These are phyloP conservation scores for Sander lucioperca DNA, from an alignment of 2,113 vertebrate genomes.

Conservation along the genomic window DNA sequence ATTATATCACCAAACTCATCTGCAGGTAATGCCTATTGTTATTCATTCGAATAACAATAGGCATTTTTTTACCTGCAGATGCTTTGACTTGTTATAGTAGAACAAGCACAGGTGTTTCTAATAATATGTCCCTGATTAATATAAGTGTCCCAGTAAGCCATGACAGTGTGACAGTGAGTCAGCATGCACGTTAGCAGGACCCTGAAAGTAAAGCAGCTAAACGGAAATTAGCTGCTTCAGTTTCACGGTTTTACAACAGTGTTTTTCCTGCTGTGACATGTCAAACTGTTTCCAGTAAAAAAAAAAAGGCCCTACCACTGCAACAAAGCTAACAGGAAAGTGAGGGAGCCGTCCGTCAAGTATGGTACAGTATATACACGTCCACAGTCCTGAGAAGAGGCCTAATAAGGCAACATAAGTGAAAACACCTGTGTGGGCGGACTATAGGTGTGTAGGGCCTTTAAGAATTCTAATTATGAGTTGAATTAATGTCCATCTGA, in stretches of 20 bases:
- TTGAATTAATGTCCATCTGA: background rate
- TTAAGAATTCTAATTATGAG: background rate
- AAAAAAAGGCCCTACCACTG: background rate
- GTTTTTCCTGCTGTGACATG: constrained; percentile 8
- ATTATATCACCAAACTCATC: too few relatives aligned
- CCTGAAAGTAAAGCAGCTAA: constrained; percentile 11
- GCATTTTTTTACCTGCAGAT: background rate
- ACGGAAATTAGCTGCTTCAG: too few relatives aligned
- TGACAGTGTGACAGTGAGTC: constrained; percentile 5
- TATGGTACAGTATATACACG: background rate
- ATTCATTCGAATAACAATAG: background rate
- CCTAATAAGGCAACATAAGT: background rate
- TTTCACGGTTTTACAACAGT: background rate
- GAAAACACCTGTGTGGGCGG: background rate
- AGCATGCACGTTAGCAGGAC: background rate
- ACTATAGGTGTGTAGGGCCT: background rate
- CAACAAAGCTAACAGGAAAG: background rate
- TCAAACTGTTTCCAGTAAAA: background rate
- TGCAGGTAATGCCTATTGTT: too few relatives aligned
- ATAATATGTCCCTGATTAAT: background rate
- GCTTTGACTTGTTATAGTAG: background rate
- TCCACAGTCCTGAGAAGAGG: background rate
- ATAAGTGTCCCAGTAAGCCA: constrained; percentile 2
- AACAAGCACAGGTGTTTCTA: background rate
- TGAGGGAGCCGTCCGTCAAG: background rate